A percentile compares a stretch with the other conserved stretches of the same genome.
Evolutionary conservation across 2,888 invertebrate genomes (phyloP).

Genomic region (Drosophila birchii): DNA sequence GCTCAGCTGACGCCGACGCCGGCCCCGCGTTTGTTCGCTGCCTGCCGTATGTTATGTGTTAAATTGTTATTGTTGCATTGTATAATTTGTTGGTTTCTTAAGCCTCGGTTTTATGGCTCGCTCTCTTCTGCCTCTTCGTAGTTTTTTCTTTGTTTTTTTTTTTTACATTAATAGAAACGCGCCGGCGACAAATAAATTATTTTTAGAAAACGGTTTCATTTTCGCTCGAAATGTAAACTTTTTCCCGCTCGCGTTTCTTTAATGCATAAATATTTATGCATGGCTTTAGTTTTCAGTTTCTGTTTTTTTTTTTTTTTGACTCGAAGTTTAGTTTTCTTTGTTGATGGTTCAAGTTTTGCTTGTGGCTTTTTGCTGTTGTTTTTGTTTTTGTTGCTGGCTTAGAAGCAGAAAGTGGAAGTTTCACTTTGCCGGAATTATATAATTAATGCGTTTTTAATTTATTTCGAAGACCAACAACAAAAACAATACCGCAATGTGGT

Average conservation of each 20-base stretch:
- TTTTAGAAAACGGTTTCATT: slow-evolving; percentile 76
- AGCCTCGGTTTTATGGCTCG: slow-evolving; percentile 2
- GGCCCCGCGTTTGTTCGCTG: slow-evolving; percentile 31
- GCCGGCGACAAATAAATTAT: slow-evolving; percentile 63
- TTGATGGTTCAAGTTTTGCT: slow-evolving; percentile 74
- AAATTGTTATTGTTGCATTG: slow-evolving; percentile 29
- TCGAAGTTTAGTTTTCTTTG: slow-evolving; percentile 36
- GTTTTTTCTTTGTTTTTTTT: not conserved
- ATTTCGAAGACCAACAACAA: slow-evolving; percentile 32
- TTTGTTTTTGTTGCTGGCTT: slow-evolving; percentile 41
- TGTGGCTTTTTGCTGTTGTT: slow-evolving; percentile 16
- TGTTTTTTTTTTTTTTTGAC: not conserved
- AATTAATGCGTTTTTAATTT: slow-evolving; percentile 78
- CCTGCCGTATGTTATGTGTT: slow-evolving; percentile 54
- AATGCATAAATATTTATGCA: slow-evolving; percentile 64
- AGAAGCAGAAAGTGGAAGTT: slow-evolving; percentile 71
- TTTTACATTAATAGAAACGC: slow-evolving; percentile 50
- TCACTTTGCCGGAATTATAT: slow-evolving; percentile 56
- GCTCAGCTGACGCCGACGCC: slow-evolving; percentile 10
- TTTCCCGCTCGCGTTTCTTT: slow-evolving; percentile 9
- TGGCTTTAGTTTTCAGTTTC: slow-evolving; percentile 14
- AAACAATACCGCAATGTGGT: slow-evolving; percentile 33
- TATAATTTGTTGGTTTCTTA: slow-evolving; percentile 7
- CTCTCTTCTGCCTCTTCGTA: slow-evolving; percentile 2
- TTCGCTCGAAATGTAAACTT: slow-evolving; percentile 38